Percentiles rank a stretch among this genome's conserved stretches.
Conservation (phyloP, 2,888 invertebrate genomes). For the Standfussiana lucernea region DNA sequence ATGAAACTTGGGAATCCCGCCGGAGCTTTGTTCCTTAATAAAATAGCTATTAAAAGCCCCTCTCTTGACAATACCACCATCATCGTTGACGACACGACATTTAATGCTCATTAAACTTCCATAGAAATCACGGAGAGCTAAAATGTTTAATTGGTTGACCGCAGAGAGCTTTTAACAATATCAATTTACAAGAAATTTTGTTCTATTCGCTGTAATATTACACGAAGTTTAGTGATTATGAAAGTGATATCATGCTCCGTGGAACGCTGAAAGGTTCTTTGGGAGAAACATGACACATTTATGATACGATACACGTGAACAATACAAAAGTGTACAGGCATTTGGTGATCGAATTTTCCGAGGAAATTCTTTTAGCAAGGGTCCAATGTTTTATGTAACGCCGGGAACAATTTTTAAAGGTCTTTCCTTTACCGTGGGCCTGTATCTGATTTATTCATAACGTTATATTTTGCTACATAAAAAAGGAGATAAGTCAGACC, state of each 20-base stretch:
- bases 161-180: constrained; percentile 29
- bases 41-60: constrained; percentile 49
- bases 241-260: constrained; percentile 30
- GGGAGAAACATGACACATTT: constrained; percentile 30
- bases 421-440: constrained; percentile 23
- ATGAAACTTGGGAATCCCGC: constrained; percentile 56
- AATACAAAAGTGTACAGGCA: constrained; percentile 38
- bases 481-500: too few species aligned
- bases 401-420: constrained; percentile 34
- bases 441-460: constrained; percentile 65
- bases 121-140: constrained; percentile 14
- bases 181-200: constrained; percentile 33
- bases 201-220: constrained; percentile 33
- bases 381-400: constrained; percentile 46
- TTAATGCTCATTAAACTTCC: constrained; percentile 28
- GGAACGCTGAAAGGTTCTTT: constrained; percentile 34
- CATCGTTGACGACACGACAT: constrained; percentile 23
- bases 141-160: constrained; percentile 37
- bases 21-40: constrained; percentile 50
- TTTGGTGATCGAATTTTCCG: constrained; percentile 36
- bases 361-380: constrained; percentile 42
- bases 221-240: constrained; percentile 43
- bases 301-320: constrained; percentile 17
- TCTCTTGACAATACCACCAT: constrained; percentile 25
- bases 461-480: too few species aligned